These are phyloP conservation scores for Pseudomyrmex pallidus DNA, from an alignment of 1,140 invertebrate genomes.

Conservation along the genomic window DNA sequence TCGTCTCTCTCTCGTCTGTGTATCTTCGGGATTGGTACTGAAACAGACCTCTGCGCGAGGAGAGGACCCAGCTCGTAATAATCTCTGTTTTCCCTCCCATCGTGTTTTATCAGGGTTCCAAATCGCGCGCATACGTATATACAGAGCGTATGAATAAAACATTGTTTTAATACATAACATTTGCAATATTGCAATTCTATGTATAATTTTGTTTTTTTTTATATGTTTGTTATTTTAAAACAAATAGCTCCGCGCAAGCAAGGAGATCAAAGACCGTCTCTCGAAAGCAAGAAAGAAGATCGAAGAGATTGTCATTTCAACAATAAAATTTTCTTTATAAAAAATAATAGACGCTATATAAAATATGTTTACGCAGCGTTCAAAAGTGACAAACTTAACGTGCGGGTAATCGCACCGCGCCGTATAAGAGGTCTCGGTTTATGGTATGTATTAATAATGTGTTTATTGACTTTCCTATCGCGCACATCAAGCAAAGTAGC, in stretches of 20 bases:
- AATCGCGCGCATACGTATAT: not conserved
- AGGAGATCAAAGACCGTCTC: too few relatives aligned
- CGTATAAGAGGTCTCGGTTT: conserved; percentile 2
- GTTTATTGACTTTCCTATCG: conserved; percentile 45
- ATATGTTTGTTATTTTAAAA: not conserved
- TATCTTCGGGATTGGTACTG: conserved; percentile 69
- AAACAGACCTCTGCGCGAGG: conserved; percentile 25
- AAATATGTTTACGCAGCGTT: not conserved
- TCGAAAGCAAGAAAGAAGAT: too few relatives aligned
- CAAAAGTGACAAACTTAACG: conserved; percentile 6
- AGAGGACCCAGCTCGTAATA: conserved; percentile 2
- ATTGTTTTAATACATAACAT: too few relatives aligned
- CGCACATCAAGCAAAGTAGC: conserved; percentile 9
- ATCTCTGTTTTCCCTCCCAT: conserved; percentile 13
- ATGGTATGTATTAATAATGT: conserved; percentile 38
- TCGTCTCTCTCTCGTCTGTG: conserved; percentile 46
- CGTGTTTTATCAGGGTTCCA: not conserved
- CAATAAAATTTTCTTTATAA: not conserved
- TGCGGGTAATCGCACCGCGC: not conserved
- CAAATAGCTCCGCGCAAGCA: too few relatives aligned
- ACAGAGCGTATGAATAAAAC: not conserved
- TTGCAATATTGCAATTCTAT: too few relatives aligned
- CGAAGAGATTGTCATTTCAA: not conserved
- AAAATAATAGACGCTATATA: not conserved
- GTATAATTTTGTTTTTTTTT: not conserved